A percentile compares a stretch with the other conserved stretches of the same genome.
Conservation (phyloP, 1,140 invertebrate genomes). For the Zaprionus inermis region DNA sequence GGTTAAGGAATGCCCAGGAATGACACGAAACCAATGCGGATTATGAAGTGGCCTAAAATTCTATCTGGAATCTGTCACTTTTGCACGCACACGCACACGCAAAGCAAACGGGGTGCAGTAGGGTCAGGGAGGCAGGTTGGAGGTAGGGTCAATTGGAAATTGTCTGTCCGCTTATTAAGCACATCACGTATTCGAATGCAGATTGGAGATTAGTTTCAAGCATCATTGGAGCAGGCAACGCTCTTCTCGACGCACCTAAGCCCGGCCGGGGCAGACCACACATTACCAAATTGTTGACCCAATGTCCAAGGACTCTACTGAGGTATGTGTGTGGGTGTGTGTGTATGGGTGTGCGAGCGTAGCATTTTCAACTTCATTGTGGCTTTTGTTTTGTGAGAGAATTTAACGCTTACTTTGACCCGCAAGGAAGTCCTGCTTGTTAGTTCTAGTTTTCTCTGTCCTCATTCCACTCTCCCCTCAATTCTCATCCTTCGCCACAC, state of each 20-base stretch:
- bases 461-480: neutral
- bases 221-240: constrained; percentile 52
- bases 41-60: constrained; percentile 24
- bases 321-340: neutral
- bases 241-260: neutral
- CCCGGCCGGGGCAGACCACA: constrained; percentile 6
- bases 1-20: constrained; percentile 84
- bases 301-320: constrained; percentile 40
- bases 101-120: neutral
- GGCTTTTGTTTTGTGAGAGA: constrained; percentile 69
- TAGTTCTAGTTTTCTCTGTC: constrained; percentile 21
- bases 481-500: neutral
- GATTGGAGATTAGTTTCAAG: constrained; percentile 80
- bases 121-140: neutral
- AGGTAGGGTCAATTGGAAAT: constrained; percentile 9
- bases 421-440: constrained; percentile 57
- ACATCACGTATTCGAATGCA: constrained; percentile 76
- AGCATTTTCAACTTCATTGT: constrained; percentile 45
- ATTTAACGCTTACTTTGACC: constrained; percentile 53
- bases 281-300: constrained; percentile 61
- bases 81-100: constrained; percentile 21
- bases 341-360: neutral
- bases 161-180: constrained; percentile 66
- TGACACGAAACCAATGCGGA: constrained; percentile 34
- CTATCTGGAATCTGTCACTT: constrained; percentile 11